Evolutionary conservation across 2,797 vertebrate species (phyloP).

Genomic region (Iguana delicatissima): DNA sequence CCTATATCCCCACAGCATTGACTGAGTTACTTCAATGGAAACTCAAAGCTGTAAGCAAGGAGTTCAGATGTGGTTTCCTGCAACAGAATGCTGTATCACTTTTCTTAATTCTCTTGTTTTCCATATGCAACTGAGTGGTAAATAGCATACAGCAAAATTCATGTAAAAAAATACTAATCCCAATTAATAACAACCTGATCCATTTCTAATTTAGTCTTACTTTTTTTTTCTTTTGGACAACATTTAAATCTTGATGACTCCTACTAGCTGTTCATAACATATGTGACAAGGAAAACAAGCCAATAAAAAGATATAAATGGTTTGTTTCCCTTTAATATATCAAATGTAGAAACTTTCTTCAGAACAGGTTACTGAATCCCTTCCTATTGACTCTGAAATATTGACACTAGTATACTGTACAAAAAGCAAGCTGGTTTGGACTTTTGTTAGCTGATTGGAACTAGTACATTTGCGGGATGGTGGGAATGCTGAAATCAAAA

Average conservation of each 20-base stretch:
- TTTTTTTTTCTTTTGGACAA: constrained; percentile 31
- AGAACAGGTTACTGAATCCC: constrained; percentile 63
- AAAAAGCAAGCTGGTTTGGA: constrained; percentile 71
- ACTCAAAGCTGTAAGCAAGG: constrained; percentile 61
- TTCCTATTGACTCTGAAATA: constrained; percentile 53
- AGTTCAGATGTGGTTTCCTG: constrained; percentile 60
- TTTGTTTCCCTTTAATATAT: constrained; percentile 79
- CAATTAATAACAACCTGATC: constrained; percentile 52
- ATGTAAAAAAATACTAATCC: constrained; percentile 59
- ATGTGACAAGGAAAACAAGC: constrained; percentile 61
- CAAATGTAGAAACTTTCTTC: constrained; percentile 75
- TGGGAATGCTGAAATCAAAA: constrained; percentile 62
- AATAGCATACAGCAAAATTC: constrained; percentile 48
- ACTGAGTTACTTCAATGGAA: constrained; percentile 73
- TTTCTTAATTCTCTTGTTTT: constrained; percentile 63
- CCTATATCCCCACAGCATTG: constrained; percentile 66
- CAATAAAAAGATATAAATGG: constrained; percentile 68
- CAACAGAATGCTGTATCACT: constrained; percentile 62
- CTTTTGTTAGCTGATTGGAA: constrained; percentile 68
- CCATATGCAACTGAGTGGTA: constrained; percentile 66
- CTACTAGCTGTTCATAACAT: constrained; percentile 55
- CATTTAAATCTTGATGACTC: constrained; percentile 48
- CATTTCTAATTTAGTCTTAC: constrained; percentile 47
- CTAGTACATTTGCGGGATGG: constrained; percentile 51
- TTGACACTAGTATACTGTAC: constrained; percentile 55